Base-by-base conservation (phyloP, 2,888 invertebrate species). In the Lamproptera curius region DNA sequence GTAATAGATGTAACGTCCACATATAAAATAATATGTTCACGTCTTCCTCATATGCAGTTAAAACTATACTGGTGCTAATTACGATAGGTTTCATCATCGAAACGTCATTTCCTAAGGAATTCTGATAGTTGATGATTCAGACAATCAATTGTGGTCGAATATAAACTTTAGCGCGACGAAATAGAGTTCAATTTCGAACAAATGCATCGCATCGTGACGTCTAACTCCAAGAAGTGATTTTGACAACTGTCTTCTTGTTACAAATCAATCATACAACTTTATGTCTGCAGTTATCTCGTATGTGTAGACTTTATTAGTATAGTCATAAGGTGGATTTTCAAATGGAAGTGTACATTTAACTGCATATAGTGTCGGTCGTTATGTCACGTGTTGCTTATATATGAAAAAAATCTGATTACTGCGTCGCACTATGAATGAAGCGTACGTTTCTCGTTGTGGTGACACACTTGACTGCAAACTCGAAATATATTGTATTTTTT, bases 221-320 rank as follows among this genome's bases (percentile, higher is more conserved):
- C 13, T n/a, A 15, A 15, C 44, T 9, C 39, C 9, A 9, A 40
- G 43, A 43, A 44, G 40, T 40, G 28, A 40, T 49, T 49, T 49
- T 34, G 49, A 35, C 49, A 44, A 49, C 39, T 49, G 48, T 49
- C 49, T 47, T 41, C 46, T 34, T 16, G 39, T 49, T 28, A 40
- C 20, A 40, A 44, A 40, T 42, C 41, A 38, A 42, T 42, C 16
- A 8, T 0, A 16, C 43, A 35, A 36, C 10, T 11, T 39, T 33
- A 10, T 2, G 14, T 17, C 31, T 43, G 28, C 43, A 10, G 8
- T 26, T 13, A 5, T 17, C 1, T 2, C 0, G 16, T 8, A 5
- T n/a, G 31, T 17, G 8, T 11, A 8, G 10, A 1, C 10, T 33
- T 35, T 3, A 43, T 43, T 33, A 0, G 1, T 4, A 11, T 1